phyloP scores from a whole-genome alignment of 2,113 vertebrate genomes.

The Neodontobutis hainanensis region DNA sequence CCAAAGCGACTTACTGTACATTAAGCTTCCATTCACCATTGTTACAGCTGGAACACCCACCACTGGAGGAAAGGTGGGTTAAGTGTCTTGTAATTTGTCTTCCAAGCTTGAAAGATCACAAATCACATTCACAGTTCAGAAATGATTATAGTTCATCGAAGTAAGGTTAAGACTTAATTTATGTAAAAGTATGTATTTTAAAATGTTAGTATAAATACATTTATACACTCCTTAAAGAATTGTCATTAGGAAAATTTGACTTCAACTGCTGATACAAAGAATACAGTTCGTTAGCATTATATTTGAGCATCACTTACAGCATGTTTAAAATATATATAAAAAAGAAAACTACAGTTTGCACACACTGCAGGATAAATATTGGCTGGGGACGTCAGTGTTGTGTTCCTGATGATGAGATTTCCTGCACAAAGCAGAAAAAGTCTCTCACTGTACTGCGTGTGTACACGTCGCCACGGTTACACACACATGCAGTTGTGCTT shows the following conservation, averaged over 20 bases:
- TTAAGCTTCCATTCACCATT: too few species aligned
- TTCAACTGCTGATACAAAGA: background rate
- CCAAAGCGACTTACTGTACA: too few species aligned
- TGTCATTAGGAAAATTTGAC: background rate
- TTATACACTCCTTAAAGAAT: background rate
- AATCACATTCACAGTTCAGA: too few species aligned
- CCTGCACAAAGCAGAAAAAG: slow-evolving; percentile 42
- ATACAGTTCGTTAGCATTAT: background rate
- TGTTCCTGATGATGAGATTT: slow-evolving; percentile 47
- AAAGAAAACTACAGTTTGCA: slow-evolving; percentile 44
- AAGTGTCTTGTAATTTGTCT: too few species aligned
- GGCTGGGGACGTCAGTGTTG: slow-evolving; percentile 51
- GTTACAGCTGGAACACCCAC: too few species aligned
- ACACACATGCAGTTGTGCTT: slow-evolving; percentile 35
- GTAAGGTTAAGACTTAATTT: too few species aligned
- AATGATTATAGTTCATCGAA: too few species aligned
- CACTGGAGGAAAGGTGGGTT: too few species aligned
- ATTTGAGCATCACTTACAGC: slow-evolving; percentile 5
- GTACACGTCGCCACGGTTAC: slow-evolving; percentile 19
- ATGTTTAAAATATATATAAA: slow-evolving; percentile 27
- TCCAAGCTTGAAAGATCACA: too few species aligned
- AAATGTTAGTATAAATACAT: too few species aligned
- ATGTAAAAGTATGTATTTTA: too few species aligned
- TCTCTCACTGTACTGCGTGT: slow-evolving; percentile 26
- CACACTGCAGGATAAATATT: slow-evolving; percentile 57